Evolutionary conservation across 2,797 vertebrate genomes (phyloP).

Genomic region (Pipistrellus pygmaeus): DNA sequence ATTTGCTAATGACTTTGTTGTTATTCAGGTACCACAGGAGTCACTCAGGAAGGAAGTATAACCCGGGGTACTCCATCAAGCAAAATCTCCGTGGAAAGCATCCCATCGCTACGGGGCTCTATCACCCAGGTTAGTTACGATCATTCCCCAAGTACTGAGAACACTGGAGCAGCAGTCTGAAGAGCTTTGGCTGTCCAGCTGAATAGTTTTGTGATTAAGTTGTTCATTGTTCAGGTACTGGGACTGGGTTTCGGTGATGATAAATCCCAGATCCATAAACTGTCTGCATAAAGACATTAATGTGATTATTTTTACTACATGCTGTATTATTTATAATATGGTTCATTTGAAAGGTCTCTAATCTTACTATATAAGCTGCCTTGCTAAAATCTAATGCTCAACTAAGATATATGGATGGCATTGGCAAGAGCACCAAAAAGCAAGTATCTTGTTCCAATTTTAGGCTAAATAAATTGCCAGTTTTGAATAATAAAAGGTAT

Average conservation of each 20-base stretch:
- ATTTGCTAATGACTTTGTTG: slow-evolving; percentile 50
- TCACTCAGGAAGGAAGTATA: slow-evolving; percentile 93
- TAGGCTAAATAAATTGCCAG: not conserved
- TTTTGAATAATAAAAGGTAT: slow-evolving; percentile 39
- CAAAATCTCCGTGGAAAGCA: slow-evolving; percentile 92
- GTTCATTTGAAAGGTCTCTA: not conserved
- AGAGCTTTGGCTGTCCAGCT: not conserved
- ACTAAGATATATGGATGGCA: not conserved
- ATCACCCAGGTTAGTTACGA: slow-evolving; percentile 93
- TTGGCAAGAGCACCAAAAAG: not conserved
- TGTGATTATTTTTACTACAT: not conserved
- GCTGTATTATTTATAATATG: not conserved
- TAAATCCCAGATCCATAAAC: not conserved
- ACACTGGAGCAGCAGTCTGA: not conserved
- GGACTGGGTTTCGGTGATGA: not conserved
- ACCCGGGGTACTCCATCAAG: slow-evolving; percentile 91
- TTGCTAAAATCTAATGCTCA: not conserved
- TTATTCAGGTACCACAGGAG: slow-evolving; percentile 88
- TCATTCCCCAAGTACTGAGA: not conserved
- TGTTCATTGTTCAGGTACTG: not conserved
- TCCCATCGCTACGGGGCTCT: slow-evolving; percentile 92
- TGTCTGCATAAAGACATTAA: not conserved
- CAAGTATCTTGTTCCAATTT: slow-evolving; percentile 30
- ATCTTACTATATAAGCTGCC: not conserved
- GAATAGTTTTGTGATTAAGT: not conserved